These are phyloP conservation scores for Ormyrus thymus DNA, from an alignment of 2,888 invertebrate genomes.

Conservation along the genomic window DNA sequence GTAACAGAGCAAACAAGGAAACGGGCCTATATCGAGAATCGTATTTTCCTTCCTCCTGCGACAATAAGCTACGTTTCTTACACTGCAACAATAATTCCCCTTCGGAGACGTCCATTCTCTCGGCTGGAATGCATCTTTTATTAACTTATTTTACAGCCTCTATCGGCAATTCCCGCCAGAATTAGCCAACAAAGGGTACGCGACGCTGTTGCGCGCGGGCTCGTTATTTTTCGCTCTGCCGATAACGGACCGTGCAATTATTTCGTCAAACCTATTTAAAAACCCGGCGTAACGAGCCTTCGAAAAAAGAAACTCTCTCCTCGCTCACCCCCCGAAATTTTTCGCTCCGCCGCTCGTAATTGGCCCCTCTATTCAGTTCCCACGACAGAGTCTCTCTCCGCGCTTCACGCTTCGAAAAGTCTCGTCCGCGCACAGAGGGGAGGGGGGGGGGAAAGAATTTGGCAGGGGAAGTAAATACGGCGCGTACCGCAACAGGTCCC, in stretches of 20 bases:
- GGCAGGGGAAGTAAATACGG: background rate
- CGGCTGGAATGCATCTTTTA: too few relatives aligned
- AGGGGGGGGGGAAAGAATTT: background rate
- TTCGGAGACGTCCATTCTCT: too few relatives aligned
- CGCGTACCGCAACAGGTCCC: slow-evolving; percentile 18
- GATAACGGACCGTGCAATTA: background rate
- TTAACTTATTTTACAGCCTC: too few relatives aligned
- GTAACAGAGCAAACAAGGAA: background rate
- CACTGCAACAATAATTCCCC: too few relatives aligned
- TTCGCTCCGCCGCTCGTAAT: slow-evolving; percentile 19
- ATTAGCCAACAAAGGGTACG: too few relatives aligned
- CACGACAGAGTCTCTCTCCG: background rate
- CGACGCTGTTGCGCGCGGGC: background rate
- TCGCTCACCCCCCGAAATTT: slow-evolving; percentile 12
- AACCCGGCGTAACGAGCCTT: background rate
- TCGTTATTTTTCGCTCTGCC: slow-evolving; percentile 19
- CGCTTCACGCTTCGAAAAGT: background rate
- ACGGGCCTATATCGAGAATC: background rate
- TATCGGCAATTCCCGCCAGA: too few relatives aligned
- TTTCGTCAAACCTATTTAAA: background rate
- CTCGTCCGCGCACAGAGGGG: background rate
- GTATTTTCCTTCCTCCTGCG: too few relatives aligned
- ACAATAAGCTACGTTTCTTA: too few relatives aligned
- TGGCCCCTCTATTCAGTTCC: background rate
- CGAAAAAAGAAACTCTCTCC: background rate